Conservation (phyloP, 2,797 vertebrate genomes). For the Acipenser transmontanus region DNA sequence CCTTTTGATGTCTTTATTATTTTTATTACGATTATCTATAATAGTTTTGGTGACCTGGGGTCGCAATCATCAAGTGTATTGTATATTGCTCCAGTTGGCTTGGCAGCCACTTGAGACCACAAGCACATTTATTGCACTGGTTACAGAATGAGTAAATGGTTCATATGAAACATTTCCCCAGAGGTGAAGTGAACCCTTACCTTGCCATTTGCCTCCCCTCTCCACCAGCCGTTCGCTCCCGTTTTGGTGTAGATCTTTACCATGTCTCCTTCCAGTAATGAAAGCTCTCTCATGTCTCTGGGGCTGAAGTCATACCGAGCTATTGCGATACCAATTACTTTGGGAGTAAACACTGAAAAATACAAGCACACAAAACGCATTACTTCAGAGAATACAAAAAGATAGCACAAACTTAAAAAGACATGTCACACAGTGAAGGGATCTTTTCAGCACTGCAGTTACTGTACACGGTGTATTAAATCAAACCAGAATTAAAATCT, state of each 20-base stretch:
- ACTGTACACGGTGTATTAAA: too few species aligned
- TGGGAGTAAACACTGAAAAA: constrained; percentile 77
- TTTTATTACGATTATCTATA: not conserved
- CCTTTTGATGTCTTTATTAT: not conserved
- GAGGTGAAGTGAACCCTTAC: constrained; percentile 49
- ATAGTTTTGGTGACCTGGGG: not conserved
- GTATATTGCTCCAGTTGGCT: not conserved
- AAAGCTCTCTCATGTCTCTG: constrained; percentile 84
- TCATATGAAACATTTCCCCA: not conserved
- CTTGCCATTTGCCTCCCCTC: constrained; percentile 89
- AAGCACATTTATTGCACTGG: not conserved
- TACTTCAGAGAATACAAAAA: not conserved
- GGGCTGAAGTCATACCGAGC: constrained; percentile 97
- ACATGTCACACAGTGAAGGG: not conserved
- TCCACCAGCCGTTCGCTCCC: constrained; percentile 94
- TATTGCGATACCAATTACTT: constrained; percentile 86
- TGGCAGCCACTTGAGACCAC: not conserved
- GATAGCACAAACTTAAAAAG: not conserved
- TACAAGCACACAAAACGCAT: constrained; percentile 13
- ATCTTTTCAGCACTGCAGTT: not conserved
- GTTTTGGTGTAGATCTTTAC: constrained; percentile 95
- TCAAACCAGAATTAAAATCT: too few species aligned
- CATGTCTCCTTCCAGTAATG: constrained; percentile 83
- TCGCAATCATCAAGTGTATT: not conserved
- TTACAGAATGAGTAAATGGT: not conserved